phyloP scores from a whole-genome alignment of 2,888 invertebrate genomes.

The Papilio protenor region DNA sequence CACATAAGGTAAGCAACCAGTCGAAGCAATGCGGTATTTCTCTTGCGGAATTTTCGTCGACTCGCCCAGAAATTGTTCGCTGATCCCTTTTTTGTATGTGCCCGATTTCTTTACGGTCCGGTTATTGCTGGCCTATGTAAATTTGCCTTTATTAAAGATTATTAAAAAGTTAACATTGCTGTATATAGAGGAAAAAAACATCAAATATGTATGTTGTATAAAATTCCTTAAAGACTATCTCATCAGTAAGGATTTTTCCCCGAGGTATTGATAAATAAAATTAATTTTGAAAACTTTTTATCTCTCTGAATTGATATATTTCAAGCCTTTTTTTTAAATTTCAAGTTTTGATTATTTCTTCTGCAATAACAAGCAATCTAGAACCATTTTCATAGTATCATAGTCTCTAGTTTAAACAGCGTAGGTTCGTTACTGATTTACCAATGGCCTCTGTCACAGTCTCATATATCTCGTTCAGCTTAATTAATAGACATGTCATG shows the following conservation, averaged over 20 bases:
- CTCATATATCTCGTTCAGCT: slow-evolving; percentile 50
- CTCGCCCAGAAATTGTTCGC: slow-evolving; percentile 26
- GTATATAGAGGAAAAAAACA: not conserved
- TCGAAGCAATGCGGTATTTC: slow-evolving; percentile 29
- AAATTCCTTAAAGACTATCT: not conserved
- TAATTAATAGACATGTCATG: slow-evolving; percentile 49
- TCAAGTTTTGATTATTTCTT: not conserved
- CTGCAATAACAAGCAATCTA: not conserved
- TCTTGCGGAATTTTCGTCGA: slow-evolving; percentile 33
- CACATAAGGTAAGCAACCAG: slow-evolving; percentile 24
- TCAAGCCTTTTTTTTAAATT: not conserved
- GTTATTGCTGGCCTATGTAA: slow-evolving; percentile 22
- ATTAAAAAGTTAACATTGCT: slow-evolving; percentile 28
- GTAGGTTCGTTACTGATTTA: slow-evolving; percentile 48
- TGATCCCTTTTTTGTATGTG: slow-evolving; percentile 29
- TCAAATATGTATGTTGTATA: not conserved
- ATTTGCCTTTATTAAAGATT: slow-evolving; percentile 24
- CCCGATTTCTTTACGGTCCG: slow-evolving; percentile 21
- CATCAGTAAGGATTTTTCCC: not conserved
- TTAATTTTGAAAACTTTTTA: not conserved
- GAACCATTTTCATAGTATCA: not conserved
- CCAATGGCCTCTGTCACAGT: slow-evolving; percentile 49
- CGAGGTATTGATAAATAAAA: not conserved
- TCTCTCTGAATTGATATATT: not conserved
- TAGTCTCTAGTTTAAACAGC: not conserved